Evolutionary conservation across 2,113 vertebrate species (phyloP).

Genomic region (Gallinago paraguaiae): DNA sequence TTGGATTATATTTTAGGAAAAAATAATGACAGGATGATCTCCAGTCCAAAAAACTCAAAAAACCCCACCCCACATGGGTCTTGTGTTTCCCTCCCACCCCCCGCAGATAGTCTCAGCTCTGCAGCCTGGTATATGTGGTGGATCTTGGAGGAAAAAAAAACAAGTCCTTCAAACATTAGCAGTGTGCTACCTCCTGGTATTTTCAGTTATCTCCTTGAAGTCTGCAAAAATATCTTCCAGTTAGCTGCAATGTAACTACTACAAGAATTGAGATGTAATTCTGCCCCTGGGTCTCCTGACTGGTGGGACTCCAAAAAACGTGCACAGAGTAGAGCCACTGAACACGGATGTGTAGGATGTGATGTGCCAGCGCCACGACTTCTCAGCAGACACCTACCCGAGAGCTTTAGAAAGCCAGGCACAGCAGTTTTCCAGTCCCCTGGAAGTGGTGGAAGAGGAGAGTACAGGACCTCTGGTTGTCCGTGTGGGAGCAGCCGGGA

Average conservation of each 20-base stretch:
- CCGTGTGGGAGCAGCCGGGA: neutral
- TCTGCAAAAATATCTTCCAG: neutral
- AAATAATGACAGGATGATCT: neutral
- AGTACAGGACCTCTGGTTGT: neutral
- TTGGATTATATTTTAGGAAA: neutral
- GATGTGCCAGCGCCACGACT: neutral
- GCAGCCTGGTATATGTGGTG: neutral
- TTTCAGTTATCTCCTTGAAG: neutral
- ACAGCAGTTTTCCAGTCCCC: neutral
- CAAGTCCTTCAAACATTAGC: neutral
- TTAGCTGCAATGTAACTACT: neutral
- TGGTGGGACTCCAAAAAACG: neutral
- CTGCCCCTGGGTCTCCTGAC: neutral
- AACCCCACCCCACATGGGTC: accelerated
- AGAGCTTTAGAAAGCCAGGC: neutral
- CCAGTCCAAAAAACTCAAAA: neutral
- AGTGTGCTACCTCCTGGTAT: neutral
- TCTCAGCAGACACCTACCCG: neutral
- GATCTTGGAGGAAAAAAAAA: neutral
- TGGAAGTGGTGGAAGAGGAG: neutral
- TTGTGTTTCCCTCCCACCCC: neutral
- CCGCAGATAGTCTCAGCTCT: neutral
- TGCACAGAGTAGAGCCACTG: neutral
- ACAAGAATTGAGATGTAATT: neutral
- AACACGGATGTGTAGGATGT: neutral